phyloP scores from a whole-genome alignment of 2,888 invertebrate genomes.

The Lathronympha strigana region DNA sequence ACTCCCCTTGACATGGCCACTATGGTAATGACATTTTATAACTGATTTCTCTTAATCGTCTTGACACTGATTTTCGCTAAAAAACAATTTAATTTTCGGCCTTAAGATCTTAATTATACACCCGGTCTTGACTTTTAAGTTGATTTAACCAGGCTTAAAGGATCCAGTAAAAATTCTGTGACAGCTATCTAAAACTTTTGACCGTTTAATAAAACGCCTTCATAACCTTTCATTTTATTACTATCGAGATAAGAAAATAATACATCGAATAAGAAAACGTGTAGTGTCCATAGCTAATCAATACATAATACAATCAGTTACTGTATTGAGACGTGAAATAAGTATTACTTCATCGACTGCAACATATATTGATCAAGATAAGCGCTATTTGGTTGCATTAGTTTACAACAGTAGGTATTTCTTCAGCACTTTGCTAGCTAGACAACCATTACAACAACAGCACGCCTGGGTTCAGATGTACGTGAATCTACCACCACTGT shows the following conservation, averaged over 20 bases:
- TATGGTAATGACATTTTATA: constrained; percentile 40
- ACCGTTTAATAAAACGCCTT: neutral
- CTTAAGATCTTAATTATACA: constrained; percentile 17
- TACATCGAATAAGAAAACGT: neutral
- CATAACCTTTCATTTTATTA: neutral
- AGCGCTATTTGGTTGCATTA: constrained; percentile 11
- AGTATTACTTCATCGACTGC: constrained; percentile 15
- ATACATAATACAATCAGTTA: neutral
- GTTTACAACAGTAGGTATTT: neutral
- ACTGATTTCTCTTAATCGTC: constrained; percentile 38
- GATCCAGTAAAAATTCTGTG: neutral
- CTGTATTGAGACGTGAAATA: constrained; percentile 4
- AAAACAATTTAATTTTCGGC: constrained; percentile 5
- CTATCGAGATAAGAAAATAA: neutral
- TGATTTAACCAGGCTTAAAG: neutral
- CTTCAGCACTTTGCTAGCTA: neutral
- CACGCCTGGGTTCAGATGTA: neutral
- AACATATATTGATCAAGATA: constrained; percentile 16
- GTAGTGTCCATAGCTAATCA: constrained; percentile 2
- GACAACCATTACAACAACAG: neutral
- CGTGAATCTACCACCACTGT: constrained; percentile 7
- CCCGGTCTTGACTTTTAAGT: constrained; percentile 18
- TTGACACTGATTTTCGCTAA: constrained; percentile 36
- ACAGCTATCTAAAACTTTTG: neutral
- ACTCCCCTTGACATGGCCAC: constrained; percentile 36